Evolutionary conservation across 2,888 invertebrate species (phyloP).

Genomic region (Oasisia sp.): DNA sequence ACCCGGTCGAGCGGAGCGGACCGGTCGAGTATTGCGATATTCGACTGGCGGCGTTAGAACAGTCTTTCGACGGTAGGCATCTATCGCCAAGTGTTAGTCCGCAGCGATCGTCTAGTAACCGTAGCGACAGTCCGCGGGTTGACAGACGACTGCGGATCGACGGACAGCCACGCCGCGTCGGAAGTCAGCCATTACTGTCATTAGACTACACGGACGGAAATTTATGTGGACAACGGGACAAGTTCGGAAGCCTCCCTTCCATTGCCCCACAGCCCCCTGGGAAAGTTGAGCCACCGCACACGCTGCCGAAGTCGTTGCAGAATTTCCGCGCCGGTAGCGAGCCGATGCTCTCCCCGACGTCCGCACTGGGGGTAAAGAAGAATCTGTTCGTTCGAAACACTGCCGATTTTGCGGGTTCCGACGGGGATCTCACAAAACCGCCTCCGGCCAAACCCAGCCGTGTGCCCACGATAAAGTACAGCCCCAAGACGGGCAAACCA

Average conservation of each 20-base stretch:
- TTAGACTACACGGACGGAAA: constrained; percentile 39
- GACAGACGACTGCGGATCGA: background rate
- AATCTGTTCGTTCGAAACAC: constrained; percentile 27
- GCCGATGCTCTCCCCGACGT: constrained; percentile 31
- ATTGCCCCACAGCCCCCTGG: constrained; percentile 8
- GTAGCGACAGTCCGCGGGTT: constrained; percentile 26
- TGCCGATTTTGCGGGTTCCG: constrained; percentile 47
- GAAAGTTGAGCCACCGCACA: background rate
- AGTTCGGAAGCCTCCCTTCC: constrained; percentile 28
- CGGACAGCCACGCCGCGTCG: constrained; percentile 42
- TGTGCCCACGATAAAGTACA: constrained; percentile 61
- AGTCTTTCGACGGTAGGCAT: constrained; percentile 31
- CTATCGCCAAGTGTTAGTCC: constrained; percentile 41
- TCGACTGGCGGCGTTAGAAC: constrained; percentile 49
- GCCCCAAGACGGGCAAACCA: constrained; percentile 47
- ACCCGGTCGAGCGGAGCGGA: constrained; percentile 35
- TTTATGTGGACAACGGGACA: constrained; percentile 6
- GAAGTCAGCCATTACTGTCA: constrained; percentile 57
- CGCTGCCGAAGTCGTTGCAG: background rate
- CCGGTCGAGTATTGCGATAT: constrained; percentile 24
- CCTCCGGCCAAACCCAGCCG: constrained; percentile 67
- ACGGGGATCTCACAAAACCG: constrained; percentile 53
- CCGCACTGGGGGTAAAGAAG: background rate
- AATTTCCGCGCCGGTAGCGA: constrained; percentile 29
- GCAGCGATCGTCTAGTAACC: constrained; percentile 42